Evolutionary conservation across 2,113 vertebrate genomes (phyloP), one percentile per base, ranked within the genome.

Genomic region (Grammomys dolichurus): DNA sequence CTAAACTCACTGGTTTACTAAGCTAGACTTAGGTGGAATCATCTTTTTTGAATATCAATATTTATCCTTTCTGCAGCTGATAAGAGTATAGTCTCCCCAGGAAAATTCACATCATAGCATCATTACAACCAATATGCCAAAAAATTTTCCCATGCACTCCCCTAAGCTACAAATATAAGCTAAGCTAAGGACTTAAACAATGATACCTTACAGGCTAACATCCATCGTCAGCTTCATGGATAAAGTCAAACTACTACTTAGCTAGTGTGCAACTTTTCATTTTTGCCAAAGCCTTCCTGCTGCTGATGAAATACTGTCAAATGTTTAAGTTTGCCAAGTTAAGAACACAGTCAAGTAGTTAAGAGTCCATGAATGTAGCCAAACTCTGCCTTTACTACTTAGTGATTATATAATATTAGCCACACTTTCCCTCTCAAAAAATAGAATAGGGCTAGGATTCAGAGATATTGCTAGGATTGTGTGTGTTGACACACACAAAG

Each of bases 321-420:
- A 81, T 90, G 26, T 94, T 85, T 86, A 46, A 60, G 78, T 87
- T 92, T 67, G 22, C 43, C 58, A 70, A 82, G 73, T 92, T 89
- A 28, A 48, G 56, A 81, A 81, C 69, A 56, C 22, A 58, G 36
- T 28, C 33, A 3, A 46, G 33, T 70, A 10, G 67, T 31, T 43
- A 63, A 87, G 46, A 94, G 56, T 12, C 73, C 60, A 20, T 22
- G 60, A 43, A 73, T 40, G 31, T 10, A 40, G 26, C 24, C 75
- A 75, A 78, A 84, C 69, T 46, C 26, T 60, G 22, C 33, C 56
- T 96, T 87, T 67, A 63, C 28, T 7, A 33, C 6, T 87, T 46
- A 3, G 33, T 48, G 65, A 14, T 19, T 91, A 19, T 31, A 31
- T 81, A 80, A 82, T 5, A 33, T 88, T 20, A 8, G 54, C 36